Evolutionary conservation across 2,797 vertebrate species (phyloP).

Genomic region (Artibeus lituratus): DNA sequence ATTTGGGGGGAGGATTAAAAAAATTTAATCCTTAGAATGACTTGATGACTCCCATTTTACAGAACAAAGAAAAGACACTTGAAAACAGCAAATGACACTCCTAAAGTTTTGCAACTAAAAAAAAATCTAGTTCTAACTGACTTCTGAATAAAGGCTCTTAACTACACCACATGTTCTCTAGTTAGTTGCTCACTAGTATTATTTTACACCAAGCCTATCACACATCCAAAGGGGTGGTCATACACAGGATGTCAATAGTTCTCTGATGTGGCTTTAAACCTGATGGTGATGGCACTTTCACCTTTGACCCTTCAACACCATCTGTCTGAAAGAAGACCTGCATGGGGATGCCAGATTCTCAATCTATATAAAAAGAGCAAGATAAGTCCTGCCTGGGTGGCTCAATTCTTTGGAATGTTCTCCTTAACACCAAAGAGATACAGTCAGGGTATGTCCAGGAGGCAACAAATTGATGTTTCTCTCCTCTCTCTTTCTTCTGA

Average conservation of each 20-base stretch:
- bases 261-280: slow-evolving; percentile 47
- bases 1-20: not conserved
- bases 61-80: not conserved
- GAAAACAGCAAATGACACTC: not conserved
- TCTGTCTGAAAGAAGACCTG: not conserved
- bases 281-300: not conserved
- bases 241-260: not conserved
- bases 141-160: not conserved
- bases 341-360: not conserved
- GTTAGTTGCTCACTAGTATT: not conserved
- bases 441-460: not conserved
- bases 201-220: not conserved
- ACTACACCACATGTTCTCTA: not conserved
- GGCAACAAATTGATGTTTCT: not conserved
- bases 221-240: not conserved
- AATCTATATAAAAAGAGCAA: not conserved
- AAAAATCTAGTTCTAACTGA: not conserved
- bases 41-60: not conserved
- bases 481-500: not conserved
- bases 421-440: not conserved
- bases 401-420: not conserved
- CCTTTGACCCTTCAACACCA: not conserved
- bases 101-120: not conserved
- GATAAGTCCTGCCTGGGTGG: not conserved
- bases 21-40: not conserved